These are phyloP conservation scores for Trilocha varians DNA, from an alignment of 2,888 invertebrate species.

Conservation along the genomic window DNA sequence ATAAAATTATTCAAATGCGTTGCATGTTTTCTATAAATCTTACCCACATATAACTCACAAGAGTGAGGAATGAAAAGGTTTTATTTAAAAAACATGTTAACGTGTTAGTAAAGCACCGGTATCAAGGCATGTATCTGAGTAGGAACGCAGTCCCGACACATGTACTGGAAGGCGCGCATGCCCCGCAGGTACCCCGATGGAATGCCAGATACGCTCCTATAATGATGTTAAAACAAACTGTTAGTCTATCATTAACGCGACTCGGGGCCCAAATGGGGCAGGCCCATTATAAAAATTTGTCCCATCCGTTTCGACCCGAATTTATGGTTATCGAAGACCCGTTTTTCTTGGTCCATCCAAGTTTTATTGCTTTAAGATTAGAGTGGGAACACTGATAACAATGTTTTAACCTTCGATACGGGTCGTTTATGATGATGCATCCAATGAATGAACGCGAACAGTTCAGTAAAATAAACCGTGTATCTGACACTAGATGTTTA, in stretches of 20 bases:
- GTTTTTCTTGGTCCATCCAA: constrained; percentile 61
- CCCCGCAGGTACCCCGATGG: constrained; percentile 57
- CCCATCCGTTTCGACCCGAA: constrained; percentile 69
- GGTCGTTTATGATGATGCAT: constrained; percentile 42
- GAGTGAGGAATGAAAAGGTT: neutral
- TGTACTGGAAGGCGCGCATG: constrained; percentile 32
- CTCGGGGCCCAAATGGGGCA: constrained; percentile 62
- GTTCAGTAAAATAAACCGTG: neutral
- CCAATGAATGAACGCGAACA: constrained; percentile 34
- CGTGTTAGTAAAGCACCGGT: constrained; percentile 6
- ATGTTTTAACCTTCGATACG: constrained; percentile 56
- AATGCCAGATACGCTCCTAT: constrained; percentile 68
- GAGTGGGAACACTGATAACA: constrained; percentile 69
- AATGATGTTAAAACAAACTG: constrained; percentile 74
- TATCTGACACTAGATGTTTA: neutral
- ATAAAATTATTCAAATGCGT: no score
- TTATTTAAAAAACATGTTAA: neutral
- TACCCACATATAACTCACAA: no score
- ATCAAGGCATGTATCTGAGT: constrained; percentile 34
- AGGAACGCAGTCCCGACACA: constrained; percentile 34
- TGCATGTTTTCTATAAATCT: no score
- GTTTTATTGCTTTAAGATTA: constrained; percentile 67
- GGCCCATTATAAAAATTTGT: constrained; percentile 73
- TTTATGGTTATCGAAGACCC: constrained; percentile 69
- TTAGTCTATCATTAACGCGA: constrained; percentile 70